phyloP scores from a whole-genome alignment of 53 echinoderm and acorn worm species.

The Mesocentrotus franciscanus region DNA sequence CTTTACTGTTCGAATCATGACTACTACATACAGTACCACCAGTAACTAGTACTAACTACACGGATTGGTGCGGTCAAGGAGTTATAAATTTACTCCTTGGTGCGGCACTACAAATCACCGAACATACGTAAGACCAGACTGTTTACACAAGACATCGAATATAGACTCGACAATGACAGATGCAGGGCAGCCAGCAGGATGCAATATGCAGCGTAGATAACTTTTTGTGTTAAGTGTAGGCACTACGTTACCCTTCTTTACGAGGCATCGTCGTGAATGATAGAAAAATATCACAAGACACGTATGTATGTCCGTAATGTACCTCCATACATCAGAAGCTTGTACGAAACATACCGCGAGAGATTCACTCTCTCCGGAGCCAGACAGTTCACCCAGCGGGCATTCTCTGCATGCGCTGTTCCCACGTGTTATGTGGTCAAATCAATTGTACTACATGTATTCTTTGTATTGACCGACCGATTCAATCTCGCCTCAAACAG shows the following conservation, averaged over 20 bases:
- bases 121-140: too few species aligned
- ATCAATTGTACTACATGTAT: background rate
- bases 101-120: too few species aligned
- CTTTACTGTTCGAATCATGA: too few species aligned
- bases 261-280: background rate
- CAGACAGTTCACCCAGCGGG: conserved; percentile 27
- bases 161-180: too few species aligned
- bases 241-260: background rate
- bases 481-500: background rate
- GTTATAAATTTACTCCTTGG: too few species aligned
- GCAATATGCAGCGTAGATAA: background rate
- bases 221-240: too few species aligned
- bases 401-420: background rate
- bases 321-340: background rate
- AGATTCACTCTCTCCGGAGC: background rate
- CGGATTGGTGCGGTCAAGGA: too few species aligned
- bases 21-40: too few species aligned
- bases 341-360: background rate
- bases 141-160: too few species aligned
- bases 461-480: background rate
- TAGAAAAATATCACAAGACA: background rate
- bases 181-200: background rate
- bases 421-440: background rate
- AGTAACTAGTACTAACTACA: too few species aligned
- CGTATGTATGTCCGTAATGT: background rate